Base-by-base conservation (phyloP, 2,888 invertebrate species). In the Drosophila sordidula region DNA sequence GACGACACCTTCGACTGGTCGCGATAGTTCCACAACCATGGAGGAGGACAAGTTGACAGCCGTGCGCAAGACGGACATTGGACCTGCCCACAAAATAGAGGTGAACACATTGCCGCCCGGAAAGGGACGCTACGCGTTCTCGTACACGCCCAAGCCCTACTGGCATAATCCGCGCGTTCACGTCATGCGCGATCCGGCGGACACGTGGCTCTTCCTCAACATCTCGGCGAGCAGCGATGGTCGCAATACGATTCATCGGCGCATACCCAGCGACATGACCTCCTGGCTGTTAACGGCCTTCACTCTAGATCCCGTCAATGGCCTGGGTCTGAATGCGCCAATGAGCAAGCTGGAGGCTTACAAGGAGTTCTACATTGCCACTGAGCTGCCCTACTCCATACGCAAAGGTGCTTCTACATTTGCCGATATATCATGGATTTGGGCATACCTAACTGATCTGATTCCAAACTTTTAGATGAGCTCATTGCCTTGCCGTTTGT, bases 81-180 rank as follows among this genome's bases (percentile, higher is more conserved):
- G 92, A 6, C 92, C 93, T 2, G 92, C 92, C 0, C 92, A 92
- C 56, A 78, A 90, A 71, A 92, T 93, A 42, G 95, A 95, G 87
- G 93, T 94, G 0, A 95, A 95, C 47, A 95, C 95, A 0, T 93
- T 97, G 75, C 96, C 97, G 12, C 97, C 97, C 12, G 93, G 96
- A 81, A 97, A 97, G 16, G 98, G 97, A 29, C 97, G 97, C 32
- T 98, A 97, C 91, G 97, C 97, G 61, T 98, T 97, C 93, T 97
- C 97, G 87, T 94, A 97, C 61, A 95, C 97, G 78, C 98, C 97
- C 36, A 94, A 95, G 76, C 96, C 97, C 34, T 95, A 95, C 51
- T 95, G 95, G 95, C 95, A 95, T 90, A 95, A 95, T 85, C 97
- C 97, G 41, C 95, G 96, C 73, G 95, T 97, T 87, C 96, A 96